A percentile compares a stretch with the other conserved stretches of the same genome.
These are phyloP conservation scores for Falcaria lacertinaria DNA, from an alignment of 2,888 invertebrate genomes.

Conservation along the genomic window DNA sequence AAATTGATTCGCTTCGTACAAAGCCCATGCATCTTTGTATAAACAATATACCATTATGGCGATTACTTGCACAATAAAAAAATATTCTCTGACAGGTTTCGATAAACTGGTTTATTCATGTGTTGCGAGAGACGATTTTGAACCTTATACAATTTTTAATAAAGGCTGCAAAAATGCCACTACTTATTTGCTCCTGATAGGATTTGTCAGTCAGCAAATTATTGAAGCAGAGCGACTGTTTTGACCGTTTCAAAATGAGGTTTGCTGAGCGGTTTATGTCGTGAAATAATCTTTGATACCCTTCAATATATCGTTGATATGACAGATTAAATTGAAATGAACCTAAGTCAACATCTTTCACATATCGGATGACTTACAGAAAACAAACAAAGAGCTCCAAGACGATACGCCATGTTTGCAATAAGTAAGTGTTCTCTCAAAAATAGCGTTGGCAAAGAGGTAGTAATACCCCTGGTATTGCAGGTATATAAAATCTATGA, in stretches of 20 bases:
- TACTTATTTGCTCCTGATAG: constrained; percentile 25
- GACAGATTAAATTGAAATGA: neutral
- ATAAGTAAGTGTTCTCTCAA: no score
- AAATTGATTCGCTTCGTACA: neutral
- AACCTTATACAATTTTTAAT: constrained; percentile 9
- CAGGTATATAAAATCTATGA: no score
- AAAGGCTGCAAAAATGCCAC: constrained; percentile 4
- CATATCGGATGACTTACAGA: no score
- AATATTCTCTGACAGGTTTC: constrained; percentile 25
- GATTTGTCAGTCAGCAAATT: constrained; percentile 62
- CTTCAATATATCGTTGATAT: neutral
- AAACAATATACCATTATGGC: neutral
- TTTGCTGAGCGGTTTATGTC: constrained; percentile 47
- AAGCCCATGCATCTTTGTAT: constrained; percentile 1
- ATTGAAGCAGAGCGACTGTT: constrained; percentile 42
- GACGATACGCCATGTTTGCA: no score
- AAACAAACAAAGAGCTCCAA: no score
- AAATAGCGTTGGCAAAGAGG: no score
- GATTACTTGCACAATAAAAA: constrained; percentile 9
- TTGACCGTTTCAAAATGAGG: constrained; percentile 55
- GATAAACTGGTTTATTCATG: constrained; percentile 21
- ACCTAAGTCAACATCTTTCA: no score
- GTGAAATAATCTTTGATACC: constrained; percentile 13
- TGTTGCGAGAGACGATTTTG: constrained; percentile 5
- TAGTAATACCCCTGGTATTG: no score